A percentile compares a stretch with the other conserved stretches of the same genome.
Evolutionary conservation across 2,797 vertebrate genomes (phyloP).

Genomic region (Oreochromis grahami): DNA sequence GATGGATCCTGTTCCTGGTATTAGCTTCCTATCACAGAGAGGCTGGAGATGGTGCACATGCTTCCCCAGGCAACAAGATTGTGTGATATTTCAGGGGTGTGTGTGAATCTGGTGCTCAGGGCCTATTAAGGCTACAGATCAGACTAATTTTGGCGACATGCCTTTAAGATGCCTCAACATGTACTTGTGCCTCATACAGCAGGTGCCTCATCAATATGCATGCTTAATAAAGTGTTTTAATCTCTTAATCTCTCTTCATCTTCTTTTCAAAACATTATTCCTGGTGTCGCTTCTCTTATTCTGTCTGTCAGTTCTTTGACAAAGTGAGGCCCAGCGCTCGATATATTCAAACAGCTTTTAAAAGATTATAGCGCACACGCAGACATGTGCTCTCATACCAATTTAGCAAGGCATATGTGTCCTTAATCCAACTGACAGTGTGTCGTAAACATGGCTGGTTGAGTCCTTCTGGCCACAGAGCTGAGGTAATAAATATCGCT

Average conservation of each 20-base stretch:
- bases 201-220: slow-evolving; percentile 35
- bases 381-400: slow-evolving; percentile 26
- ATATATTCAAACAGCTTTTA: slow-evolving; percentile 39
- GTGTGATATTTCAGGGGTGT: slow-evolving; percentile 54
- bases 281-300: not conserved
- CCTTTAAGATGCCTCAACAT: slow-evolving; percentile 24
- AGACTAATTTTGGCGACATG: slow-evolving; percentile 33
- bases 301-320: not conserved
- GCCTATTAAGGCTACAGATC: slow-evolving; percentile 35
- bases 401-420: slow-evolving; percentile 57
- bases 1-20: not conserved
- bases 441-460: slow-evolving; percentile 50
- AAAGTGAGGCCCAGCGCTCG: not conserved
- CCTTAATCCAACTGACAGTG: slow-evolving; percentile 54
- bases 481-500: slow-evolving; percentile 50
- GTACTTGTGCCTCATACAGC: not conserved
- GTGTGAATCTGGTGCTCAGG: slow-evolving; percentile 41
- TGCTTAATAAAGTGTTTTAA: slow-evolving; percentile 29
- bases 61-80: slow-evolving; percentile 28
- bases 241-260: slow-evolving; percentile 14
- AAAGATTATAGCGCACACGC: slow-evolving; percentile 21
- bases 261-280: slow-evolving; percentile 9
- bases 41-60: slow-evolving; percentile 28
- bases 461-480: slow-evolving; percentile 46
- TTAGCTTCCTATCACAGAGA: slow-evolving; percentile 19